Conservation (phyloP, 1,140 invertebrate genomes). For the Tetramorium parvispinum region DNA sequence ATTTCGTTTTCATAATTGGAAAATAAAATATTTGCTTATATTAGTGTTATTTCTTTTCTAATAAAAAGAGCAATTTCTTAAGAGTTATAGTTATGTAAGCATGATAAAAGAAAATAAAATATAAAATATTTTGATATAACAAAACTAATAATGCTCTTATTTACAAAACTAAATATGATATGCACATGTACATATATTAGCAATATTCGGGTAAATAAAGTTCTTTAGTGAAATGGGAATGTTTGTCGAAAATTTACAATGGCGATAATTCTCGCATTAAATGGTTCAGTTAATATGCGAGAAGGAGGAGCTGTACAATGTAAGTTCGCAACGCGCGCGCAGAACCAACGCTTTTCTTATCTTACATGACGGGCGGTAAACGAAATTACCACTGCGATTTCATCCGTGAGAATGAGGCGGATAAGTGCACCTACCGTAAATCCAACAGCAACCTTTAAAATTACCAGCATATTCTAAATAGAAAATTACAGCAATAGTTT, state of each 20-base stretch:
- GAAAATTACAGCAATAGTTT: conserved; percentile 62
- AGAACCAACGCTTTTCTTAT: conserved; percentile 1
- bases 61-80: background rate
- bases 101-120: background rate
- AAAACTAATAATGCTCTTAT: background rate
- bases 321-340: background rate
- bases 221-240: background rate
- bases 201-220: background rate
- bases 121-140: background rate
- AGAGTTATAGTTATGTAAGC: background rate
- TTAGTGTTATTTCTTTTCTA: background rate
- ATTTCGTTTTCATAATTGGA: background rate
- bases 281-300: conserved; percentile 17
- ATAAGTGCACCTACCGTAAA: conserved; percentile 52
- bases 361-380: conserved; percentile 53
- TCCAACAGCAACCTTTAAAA: conserved; percentile 58
- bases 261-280: background rate
- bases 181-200: background rate
- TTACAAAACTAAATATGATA: background rate
- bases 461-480: conserved; percentile 59
- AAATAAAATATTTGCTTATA: background rate
- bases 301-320: background rate
- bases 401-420: background rate
- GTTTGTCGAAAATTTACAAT: background rate
- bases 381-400: conserved; percentile 61